Evolutionary conservation across 2,113 vertebrate species (phyloP), one percentile per base, ranked within the genome.

Genomic region (Sorex araneus): DNA sequence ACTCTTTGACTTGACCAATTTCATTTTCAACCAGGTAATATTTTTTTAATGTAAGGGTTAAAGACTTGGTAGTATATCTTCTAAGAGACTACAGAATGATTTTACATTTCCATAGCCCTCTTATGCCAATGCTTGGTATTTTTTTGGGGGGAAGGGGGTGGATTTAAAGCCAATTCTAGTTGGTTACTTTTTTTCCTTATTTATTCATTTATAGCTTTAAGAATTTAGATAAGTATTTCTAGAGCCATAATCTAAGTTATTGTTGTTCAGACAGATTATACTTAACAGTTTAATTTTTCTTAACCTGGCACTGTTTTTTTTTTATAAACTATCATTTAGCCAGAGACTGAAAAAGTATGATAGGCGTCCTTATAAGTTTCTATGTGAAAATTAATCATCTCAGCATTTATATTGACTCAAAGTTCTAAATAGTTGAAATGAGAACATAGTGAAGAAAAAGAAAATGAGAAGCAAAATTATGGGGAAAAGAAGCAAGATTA

Each of bases 391-490:
- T 90, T 67, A 80, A 2, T 12, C 63, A 86, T 69, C 64, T 87
- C 10, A 86, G n/a, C 90, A 91, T 83, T 82, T 82, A 12, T 18
- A 54, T 47, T 6, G 21, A 82, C 23, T 84, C 84, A 95, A 73
- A 1, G 66, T 16, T 86, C 30, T 87, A 84, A 85, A 89, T 82
- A 32, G 32, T 21, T 87, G 21, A 45, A 93, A 95, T 90, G 84
- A 84, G 28, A 93, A 92, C 25, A 84, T 0, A 89, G 43, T 84
- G 63, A 94, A 66, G 10, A 86, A 93, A 95, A 97, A 94, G 32
- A 91, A 82, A 94, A 93, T 83, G 67, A 64, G 8, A 95, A 90
- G 75, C 80, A 96, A 96, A 91, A 92, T 69, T 36, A 95, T 81
- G 50, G 91, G 18, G 81, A 76, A 92, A 93, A 63, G 43, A 93